Evolutionary conservation across 2,797 vertebrate species (phyloP).

Genomic region (Echeneis naucrates): DNA sequence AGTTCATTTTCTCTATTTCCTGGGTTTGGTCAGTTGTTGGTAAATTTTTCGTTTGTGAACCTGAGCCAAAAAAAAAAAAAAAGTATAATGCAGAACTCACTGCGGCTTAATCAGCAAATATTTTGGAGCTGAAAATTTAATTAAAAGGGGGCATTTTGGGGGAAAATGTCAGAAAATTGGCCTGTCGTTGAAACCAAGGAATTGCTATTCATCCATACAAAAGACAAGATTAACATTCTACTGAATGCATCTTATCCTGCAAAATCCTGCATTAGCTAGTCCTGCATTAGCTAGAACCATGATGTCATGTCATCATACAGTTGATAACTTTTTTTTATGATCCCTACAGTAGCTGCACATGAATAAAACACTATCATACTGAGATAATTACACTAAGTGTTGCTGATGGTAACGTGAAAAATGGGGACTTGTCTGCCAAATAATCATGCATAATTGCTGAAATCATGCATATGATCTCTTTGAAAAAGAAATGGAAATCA

Average conservation of each 20-base stretch:
- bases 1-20: constrained; percentile 12
- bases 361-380: neutral
- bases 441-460: neutral
- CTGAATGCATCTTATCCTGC: constrained; percentile 30
- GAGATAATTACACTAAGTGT: neutral
- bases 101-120: constrained; percentile 18
- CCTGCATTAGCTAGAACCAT: neutral
- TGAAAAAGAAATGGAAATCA: neutral
- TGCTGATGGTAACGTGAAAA: neutral
- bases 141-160: constrained; percentile 13
- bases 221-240: constrained; percentile 26
- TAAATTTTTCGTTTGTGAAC: neutral
- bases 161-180: neutral
- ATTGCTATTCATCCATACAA: constrained; percentile 28
- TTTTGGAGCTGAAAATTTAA: constrained; percentile 11
- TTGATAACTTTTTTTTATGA: neutral
- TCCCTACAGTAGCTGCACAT: neutral
- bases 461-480: neutral
- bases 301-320: constrained; percentile 1
- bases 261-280: neutral
- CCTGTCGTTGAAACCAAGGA: constrained; percentile 16
- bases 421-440: neutral
- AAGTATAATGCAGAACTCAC: neutral
- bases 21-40: constrained; percentile 20
- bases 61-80: constrained; percentile 1